These are phyloP conservation scores for Sula dactylatra DNA, from an alignment of 2,113 vertebrate species.

Conservation along the genomic window DNA sequence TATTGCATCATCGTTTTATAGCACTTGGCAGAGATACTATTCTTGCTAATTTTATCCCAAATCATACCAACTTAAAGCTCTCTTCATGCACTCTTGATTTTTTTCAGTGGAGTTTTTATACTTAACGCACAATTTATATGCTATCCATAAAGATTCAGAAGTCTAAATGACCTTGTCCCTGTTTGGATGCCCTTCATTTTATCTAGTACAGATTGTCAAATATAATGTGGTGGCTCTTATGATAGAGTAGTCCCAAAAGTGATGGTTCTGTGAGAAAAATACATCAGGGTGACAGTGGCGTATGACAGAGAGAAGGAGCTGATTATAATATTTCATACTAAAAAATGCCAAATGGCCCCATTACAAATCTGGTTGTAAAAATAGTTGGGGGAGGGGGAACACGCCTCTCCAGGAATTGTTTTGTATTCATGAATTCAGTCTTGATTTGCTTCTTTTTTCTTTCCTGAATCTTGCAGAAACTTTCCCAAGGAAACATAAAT, in stretches of 20 bases:
- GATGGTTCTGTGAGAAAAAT: conserved; percentile 43
- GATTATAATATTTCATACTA: conserved; percentile 24
- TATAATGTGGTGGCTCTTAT: conserved; percentile 12
- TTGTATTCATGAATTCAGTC: conserved; percentile 8
- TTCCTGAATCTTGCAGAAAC: neutral
- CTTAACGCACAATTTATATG: conserved; percentile 9
- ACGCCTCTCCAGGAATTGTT: neutral
- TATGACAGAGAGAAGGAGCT: neutral
- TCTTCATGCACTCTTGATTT: conserved; percentile 18
- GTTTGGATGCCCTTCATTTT: conserved; percentile 55
- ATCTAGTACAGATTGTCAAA: conserved; percentile 43
- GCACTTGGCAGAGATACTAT: conserved; percentile 47
- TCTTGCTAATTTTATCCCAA: conserved; percentile 48
- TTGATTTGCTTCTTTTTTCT: neutral
- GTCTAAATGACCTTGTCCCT: conserved; percentile 47
- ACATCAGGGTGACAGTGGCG: neutral
- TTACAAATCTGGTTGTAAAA: neutral
- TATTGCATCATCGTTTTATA: conserved; percentile 61
- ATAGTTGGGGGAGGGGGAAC: neutral
- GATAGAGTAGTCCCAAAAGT: conserved; percentile 44
- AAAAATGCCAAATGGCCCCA: conserved; percentile 27
- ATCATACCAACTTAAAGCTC: conserved; percentile 39
- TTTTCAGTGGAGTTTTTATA: neutral
- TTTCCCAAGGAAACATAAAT: neutral
- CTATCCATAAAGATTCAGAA: conserved; percentile 10